A percentile compares a stretch with the other conserved stretches of the same genome.
phyloP scores from a whole-genome alignment of 2,797 vertebrate species.

The Syncerus caffer region DNA sequence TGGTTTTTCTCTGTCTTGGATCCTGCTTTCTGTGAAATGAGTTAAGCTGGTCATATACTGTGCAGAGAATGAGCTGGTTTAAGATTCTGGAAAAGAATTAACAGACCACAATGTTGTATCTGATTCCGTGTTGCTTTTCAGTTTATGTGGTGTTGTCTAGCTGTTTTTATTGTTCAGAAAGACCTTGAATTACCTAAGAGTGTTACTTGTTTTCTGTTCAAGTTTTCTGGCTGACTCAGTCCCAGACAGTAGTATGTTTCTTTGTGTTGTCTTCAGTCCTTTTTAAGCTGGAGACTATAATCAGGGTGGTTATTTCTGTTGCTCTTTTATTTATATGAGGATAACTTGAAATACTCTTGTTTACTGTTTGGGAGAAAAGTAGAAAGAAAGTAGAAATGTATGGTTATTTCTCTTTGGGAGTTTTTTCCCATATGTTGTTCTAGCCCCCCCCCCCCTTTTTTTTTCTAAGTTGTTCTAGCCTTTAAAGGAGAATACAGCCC shows the following conservation, averaged over 20 bases:
- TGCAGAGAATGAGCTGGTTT: neutral
- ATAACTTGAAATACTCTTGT: neutral
- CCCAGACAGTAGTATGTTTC: neutral
- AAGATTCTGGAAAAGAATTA: neutral
- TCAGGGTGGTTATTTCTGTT: neutral
- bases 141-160: neutral
- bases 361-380: slow-evolving; percentile 9
- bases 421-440: neutral
- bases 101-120: neutral
- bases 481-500: neutral
- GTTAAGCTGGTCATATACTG: neutral
- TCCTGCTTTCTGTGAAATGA: neutral
- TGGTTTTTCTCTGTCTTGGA: neutral
- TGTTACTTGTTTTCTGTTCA: slow-evolving; percentile 21
- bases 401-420: neutral
- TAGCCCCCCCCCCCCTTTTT: neutral
- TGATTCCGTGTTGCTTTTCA: neutral
- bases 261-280: neutral
- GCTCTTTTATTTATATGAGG: slow-evolving; percentile 2
- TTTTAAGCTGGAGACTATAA: neutral
- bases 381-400: neutral
- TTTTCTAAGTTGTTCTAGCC: neutral
- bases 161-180: slow-evolving; percentile 8
- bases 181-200: slow-evolving; percentile 7
- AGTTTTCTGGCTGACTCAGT: neutral